Base-by-base conservation (phyloP, 2,797 vertebrate genomes). In the Gouania willdenowi region DNA sequence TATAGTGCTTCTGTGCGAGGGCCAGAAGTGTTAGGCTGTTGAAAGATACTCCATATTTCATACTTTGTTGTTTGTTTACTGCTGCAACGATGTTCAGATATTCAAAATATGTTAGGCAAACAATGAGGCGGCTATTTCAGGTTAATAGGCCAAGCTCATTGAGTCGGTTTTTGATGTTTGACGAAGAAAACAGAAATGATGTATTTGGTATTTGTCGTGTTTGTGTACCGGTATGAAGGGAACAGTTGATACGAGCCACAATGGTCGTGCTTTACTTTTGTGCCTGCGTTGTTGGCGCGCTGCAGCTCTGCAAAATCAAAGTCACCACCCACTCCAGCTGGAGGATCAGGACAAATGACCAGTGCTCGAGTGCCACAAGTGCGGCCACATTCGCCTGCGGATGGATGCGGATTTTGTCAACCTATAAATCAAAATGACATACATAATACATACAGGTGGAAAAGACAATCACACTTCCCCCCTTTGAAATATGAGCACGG, bases 251-350 rank as follows among this genome's bases (percentile, higher is more conserved):
- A 49, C 46, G 21, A 42, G 49, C 60, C 58, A 42, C 62, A 29
- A 34, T 34, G 45, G 39, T 29, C 25, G 49, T 40, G 60, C 56
- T 76, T 43, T 39, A 60, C 66, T 72, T 79, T 57, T 75, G 58
- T 57, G 71, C 39, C 75, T 82, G 77, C 79, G 82, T 83, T 67
- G 52, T 56, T 43, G 35, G 45, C 26, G 56, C 68, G 66, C 56
- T 71, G 66, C 77, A 58, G 46, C 39, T 26, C 37, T 51, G 71
- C 69, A 46, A 42, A 53, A 66, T 58, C 49, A 24, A 52, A 47
- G 55, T 58, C 46, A 41, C 30, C 31, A 29, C 20, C 37, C 58
- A 50, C 63, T 57, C 39, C 59, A 46, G 52, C 24, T 9, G 46
- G 42, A 37, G 28, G 27, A 21, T 36, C 46, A 29, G 28, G 23